Evolutionary conservation across 2,113 vertebrate species (phyloP), one percentile per base, ranked within the genome.

Genomic region (Lamprotornis superbus): DNA sequence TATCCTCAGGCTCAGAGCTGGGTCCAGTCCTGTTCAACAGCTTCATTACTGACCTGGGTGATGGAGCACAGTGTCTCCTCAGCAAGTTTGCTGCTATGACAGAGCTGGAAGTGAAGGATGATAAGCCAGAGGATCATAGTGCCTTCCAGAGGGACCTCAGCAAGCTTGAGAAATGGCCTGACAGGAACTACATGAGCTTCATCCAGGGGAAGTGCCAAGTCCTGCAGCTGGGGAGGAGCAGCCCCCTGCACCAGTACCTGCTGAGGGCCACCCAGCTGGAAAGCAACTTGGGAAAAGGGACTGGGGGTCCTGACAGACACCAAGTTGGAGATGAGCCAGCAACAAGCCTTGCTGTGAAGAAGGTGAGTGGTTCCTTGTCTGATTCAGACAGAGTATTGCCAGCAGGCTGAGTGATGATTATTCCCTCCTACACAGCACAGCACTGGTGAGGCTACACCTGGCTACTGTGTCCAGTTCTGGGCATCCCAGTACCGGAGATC

Each of bases 181-280:
- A 21, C 6, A 15, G 17, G 39, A 94, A 3, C 18, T 15, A 40
- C 3, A 1, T 19, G 11, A 63, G 47, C 4, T 64, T 81, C 21
- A 40, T 2, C 21, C 9, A 20, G 56, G 28, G 60, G 19, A 83
- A 46, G 4, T 60, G 25, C 55, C 1, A 22, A 68, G 53, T 24
- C 56, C 24, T 76, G 39, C 31, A 40, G 4, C 14, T 53, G 42
- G 12, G 27, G 3, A 79, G 31, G n/a, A 89, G 23, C 31, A 39
- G 10, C 4, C 5, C 44, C 14, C 12, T 20, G 40, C 16, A 57
- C 33, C 20, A 46, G 7, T 4, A 6, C 28, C n/a, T 0, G 0
- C 47, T 39, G 46, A 42, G 49, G 18, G 10, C 21, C 15, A 11
- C 25, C 30, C 59, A 59, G 17, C 33, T 81, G 77, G 21, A 60